phyloP scores from a whole-genome alignment of 2,797 vertebrate species.

The Epinephelus awoara region DNA sequence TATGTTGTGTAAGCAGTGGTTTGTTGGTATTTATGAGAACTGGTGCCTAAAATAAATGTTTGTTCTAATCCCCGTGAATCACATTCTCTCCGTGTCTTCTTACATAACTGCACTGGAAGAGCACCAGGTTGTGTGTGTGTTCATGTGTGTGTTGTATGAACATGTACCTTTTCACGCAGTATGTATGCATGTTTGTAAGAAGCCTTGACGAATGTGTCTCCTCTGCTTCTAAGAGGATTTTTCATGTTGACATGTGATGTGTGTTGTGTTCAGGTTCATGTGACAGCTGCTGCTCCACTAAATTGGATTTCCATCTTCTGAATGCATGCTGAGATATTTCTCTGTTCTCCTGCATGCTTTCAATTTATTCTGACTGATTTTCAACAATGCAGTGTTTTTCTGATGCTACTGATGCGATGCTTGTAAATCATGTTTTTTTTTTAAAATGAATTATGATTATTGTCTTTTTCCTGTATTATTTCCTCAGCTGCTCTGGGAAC shows the following conservation, averaged over 20 bases:
- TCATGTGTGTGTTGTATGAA: conserved; percentile 4
- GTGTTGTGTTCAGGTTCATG: conserved; percentile 20
- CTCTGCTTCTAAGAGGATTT: conserved; percentile 27
- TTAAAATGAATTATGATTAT: conserved; percentile 6
- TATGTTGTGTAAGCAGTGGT: conserved; percentile 4
- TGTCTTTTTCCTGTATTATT: not conserved
- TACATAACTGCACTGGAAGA: not conserved
- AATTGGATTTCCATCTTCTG: conserved; percentile 44
- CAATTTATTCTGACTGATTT: conserved; percentile 16
- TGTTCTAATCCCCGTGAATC: conserved; percentile 34
- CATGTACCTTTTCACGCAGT: not conserved
- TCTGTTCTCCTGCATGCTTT: conserved; percentile 26
- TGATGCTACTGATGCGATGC: not conserved
- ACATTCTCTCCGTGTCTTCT: not conserved
- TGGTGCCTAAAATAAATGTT: conserved; percentile 18
- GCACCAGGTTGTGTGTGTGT: conserved; percentile 4
- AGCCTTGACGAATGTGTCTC: conserved; percentile 8
- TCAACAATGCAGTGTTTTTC: not conserved
- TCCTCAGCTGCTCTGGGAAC: conserved; percentile 87
- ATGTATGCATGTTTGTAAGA: not conserved
- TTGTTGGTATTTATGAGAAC: conserved; percentile 8
- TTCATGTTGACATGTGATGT: conserved; percentile 25
- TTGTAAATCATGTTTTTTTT: not conserved
- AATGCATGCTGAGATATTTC: not conserved
- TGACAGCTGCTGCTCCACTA: conserved; percentile 31